A percentile compares a stretch with the other conserved stretches of the same genome.
phyloP scores from a whole-genome alignment of 2,797 vertebrate species.

The Varecia variegata region DNA sequence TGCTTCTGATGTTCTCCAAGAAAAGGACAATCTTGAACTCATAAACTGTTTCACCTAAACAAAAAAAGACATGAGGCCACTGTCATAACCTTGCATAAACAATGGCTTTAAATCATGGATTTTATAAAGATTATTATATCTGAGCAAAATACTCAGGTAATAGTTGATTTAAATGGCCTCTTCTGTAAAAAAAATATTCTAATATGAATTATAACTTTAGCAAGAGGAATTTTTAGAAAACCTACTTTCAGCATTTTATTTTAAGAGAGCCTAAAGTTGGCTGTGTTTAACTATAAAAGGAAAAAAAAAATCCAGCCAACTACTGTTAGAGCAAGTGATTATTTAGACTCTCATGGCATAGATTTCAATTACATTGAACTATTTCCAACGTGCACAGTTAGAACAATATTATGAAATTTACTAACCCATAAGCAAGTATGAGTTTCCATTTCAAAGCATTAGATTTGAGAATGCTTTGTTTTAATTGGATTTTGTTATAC shows the following conservation, averaged over 20 bases:
- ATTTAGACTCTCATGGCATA: background rate
- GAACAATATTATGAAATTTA: background rate
- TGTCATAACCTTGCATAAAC: background rate
- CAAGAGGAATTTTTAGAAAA: background rate
- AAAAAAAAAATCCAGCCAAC: background rate
- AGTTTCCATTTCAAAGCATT: background rate
- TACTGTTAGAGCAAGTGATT: background rate
- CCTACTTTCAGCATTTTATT: conserved; percentile 52
- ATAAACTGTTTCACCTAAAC: background rate
- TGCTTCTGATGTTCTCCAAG: background rate
- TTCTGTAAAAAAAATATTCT: background rate
- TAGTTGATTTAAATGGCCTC: background rate
- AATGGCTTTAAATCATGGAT: background rate
- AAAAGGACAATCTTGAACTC: background rate
- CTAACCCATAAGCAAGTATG: background rate
- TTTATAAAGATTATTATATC: background rate
- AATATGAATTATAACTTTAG: conserved; percentile 6
- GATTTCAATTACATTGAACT: background rate
- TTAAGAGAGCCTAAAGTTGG: conserved; percentile 30
- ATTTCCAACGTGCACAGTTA: background rate
- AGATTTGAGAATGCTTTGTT: conserved; percentile 1
- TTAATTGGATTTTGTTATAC: background rate
- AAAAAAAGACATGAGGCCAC: background rate
- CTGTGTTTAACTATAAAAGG: conserved; percentile 8
- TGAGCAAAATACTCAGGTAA: background rate